These are phyloP conservation scores for Platysteira castanea DNA, from an alignment of 2,113 vertebrate species.

Conservation along the genomic window DNA sequence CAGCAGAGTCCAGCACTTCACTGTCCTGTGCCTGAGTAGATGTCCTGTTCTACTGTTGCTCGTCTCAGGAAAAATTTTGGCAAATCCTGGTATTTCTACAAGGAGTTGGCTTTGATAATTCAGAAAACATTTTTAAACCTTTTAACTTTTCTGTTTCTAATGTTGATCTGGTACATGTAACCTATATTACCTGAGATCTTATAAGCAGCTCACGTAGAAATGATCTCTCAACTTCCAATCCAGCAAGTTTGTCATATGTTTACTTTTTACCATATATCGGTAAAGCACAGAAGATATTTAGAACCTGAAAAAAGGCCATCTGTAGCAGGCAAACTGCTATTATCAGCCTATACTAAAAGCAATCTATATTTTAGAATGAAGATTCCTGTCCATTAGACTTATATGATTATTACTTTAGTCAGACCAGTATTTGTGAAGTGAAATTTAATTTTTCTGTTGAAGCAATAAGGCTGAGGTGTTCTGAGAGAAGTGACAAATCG, in stretches of 20 bases:
- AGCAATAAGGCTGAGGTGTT: not conserved
- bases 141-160: not conserved
- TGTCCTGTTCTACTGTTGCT: not conserved
- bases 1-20: not conserved
- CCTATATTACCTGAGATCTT: not conserved
- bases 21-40: fast-evolving
- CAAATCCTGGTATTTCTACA: not conserved
- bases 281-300: not conserved
- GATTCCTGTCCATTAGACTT: not conserved
- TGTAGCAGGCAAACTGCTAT: not conserved
- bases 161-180: not conserved
- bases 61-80: not conserved
- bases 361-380: not conserved
- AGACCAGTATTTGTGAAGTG: not conserved
- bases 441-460: not conserved
- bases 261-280: not conserved
- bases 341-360: not conserved
- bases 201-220: not conserved
- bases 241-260: not conserved
- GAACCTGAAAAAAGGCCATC: not conserved
- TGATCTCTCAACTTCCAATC: not conserved
- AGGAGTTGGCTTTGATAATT: not conserved
- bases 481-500: not conserved
- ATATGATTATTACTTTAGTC: not conserved
- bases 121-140: not conserved